These are phyloP conservation scores for Megalops atlanticus DNA, from an alignment of 2,113 vertebrate genomes.

Conservation along the genomic window DNA sequence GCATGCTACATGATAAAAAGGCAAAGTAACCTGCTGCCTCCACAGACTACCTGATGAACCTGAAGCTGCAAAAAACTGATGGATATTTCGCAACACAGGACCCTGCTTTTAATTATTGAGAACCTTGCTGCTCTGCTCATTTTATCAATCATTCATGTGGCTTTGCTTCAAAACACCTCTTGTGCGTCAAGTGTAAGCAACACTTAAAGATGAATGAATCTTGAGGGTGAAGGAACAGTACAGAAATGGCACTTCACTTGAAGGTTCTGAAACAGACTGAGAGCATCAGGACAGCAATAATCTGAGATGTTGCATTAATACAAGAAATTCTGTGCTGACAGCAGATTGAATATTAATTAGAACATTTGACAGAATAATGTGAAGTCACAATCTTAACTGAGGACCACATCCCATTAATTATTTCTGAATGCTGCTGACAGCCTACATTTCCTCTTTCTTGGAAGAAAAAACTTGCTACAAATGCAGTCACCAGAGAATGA, in stretches of 20 bases:
- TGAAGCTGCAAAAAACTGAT: conserved; percentile 73
- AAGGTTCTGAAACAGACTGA: conserved; percentile 59
- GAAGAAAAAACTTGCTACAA: too few relatives aligned
- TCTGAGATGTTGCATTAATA: conserved; percentile 34
- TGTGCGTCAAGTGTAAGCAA: conserved; percentile 77
- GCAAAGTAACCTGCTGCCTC: conserved; percentile 45
- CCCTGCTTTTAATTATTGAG: conserved; percentile 95
- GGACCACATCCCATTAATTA: too few relatives aligned
- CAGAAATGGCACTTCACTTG: conserved; percentile 69
- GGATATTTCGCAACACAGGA: conserved; percentile 83
- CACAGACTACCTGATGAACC: conserved; percentile 64
- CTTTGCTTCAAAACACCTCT: conserved; percentile 92
- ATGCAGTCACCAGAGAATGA: too few relatives aligned
- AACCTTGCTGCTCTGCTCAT: conserved; percentile 82
- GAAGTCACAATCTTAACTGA: too few relatives aligned
- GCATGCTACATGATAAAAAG: not conserved
- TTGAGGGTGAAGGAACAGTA: conserved; percentile 70
- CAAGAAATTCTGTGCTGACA: conserved; percentile 19
- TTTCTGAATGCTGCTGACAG: too few relatives aligned
- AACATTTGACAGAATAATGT: conserved; percentile 7
- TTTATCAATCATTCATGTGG: conserved; percentile 99
- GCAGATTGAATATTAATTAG: not conserved
- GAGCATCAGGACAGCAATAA: conserved; percentile 48
- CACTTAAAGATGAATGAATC: too few relatives aligned
- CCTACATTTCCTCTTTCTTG: too few relatives aligned